phyloP scores from a whole-genome alignment of 2,797 vertebrate species.

The Neosalanx taihuensis region DNA sequence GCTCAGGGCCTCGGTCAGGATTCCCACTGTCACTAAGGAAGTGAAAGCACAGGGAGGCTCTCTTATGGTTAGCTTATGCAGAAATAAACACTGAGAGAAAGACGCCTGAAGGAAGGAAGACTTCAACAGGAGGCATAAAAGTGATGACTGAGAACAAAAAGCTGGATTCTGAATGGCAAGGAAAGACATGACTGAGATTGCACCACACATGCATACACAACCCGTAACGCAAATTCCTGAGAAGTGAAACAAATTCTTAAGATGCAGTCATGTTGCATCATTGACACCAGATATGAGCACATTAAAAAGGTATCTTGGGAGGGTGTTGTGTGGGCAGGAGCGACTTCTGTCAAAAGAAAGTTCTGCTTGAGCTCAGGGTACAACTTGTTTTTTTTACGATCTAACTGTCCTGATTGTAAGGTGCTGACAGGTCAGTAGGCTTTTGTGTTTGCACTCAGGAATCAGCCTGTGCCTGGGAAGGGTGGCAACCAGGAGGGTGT shows the following conservation, averaged over 20 bases:
- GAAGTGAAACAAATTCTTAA: constrained; percentile 42
- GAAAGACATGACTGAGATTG: background rate
- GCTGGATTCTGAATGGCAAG: background rate
- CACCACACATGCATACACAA: constrained; percentile 38
- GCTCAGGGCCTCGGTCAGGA: constrained; percentile 60
- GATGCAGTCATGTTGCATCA: constrained; percentile 6
- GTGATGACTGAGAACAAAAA: constrained; percentile 54
- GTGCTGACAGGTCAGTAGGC: constrained; percentile 42
- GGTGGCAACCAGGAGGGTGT: constrained; percentile 21
- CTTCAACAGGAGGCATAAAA: constrained; percentile 54
- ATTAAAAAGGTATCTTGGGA: constrained; percentile 63
- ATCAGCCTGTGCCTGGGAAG: constrained; percentile 9
- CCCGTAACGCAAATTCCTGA: constrained; percentile 13
- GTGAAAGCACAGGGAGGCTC: constrained; percentile 65
- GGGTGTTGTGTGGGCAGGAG: constrained; percentile 67
- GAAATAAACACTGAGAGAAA: constrained; percentile 65
- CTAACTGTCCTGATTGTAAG: constrained; percentile 53
- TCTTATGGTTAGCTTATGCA: constrained; percentile 61
- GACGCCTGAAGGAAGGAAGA: constrained; percentile 26
- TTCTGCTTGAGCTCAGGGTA: constrained; percentile 68
- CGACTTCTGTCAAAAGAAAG: constrained; percentile 57
- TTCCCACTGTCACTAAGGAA: constrained; percentile 71
- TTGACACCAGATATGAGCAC: no score
- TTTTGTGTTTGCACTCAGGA: constrained; percentile 37
- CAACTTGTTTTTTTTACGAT: constrained; percentile 48